phyloP scores from a whole-genome alignment of 2,888 invertebrate species.

The Diabrotica balteata region DNA sequence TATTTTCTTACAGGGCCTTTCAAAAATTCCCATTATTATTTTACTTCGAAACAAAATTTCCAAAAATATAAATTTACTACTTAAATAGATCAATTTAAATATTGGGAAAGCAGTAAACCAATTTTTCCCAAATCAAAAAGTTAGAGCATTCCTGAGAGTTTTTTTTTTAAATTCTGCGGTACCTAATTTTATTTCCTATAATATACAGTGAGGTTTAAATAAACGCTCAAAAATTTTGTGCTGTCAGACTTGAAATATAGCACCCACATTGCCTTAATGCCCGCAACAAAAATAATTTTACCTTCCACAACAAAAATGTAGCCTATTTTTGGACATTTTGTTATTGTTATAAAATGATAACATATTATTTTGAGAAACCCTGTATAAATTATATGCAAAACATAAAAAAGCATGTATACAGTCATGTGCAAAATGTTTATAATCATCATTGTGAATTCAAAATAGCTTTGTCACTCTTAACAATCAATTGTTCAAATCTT shows the following conservation, averaged over 20 bases:
- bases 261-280: neutral
- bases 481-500: slow-evolving; percentile 24
- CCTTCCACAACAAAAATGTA: neutral
- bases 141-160: too few species aligned
- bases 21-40: neutral
- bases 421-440: slow-evolving; percentile 57
- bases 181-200: neutral
- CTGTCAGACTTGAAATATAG: slow-evolving; percentile 7
- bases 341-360: neutral
- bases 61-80: slow-evolving; percentile 4
- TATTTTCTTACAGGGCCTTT: slow-evolving; percentile 20
- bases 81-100: too few species aligned
- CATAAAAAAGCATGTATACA: slow-evolving; percentile 60
- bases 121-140: too few species aligned
- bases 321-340: neutral
- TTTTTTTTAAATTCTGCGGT: too few species aligned
- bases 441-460: slow-evolving; percentile 35
- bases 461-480: slow-evolving; percentile 31
- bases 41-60: neutral
- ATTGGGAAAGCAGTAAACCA: too few species aligned
- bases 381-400: slow-evolving; percentile 54
- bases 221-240: slow-evolving; percentile 5
- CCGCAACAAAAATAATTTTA: slow-evolving; percentile 9
- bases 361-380: slow-evolving; percentile 21
- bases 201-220: slow-evolving; percentile 10